Base-by-base conservation (phyloP, 2,888 invertebrate genomes). In the Andrena praecox region DNA sequence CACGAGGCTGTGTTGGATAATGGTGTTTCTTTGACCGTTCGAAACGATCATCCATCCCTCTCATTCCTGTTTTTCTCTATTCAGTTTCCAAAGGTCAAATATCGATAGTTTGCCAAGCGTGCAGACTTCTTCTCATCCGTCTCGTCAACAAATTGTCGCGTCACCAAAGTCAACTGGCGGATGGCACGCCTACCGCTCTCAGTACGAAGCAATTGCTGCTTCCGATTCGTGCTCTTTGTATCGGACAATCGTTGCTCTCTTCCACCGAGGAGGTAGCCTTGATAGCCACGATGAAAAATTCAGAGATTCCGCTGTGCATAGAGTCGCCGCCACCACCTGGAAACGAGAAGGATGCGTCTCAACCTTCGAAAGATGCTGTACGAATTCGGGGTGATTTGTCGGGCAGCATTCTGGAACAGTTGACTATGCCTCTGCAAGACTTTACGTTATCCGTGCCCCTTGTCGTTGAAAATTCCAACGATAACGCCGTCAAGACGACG, bases 211-310 rank as follows among this genome's bases (percentile, higher is more conserved):
- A 96, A 90, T 94, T 96, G 91, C 94, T 96, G 88, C 94, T 95
- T 85, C 95, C 96, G 91, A 96, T 98, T 89, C 96, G 96, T 89
- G 96, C 96, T 73, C 95, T 98, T 89, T 97, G 97, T 91, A 95
- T 96, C 78, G 96, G 96, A 64, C 95, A 96, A 68, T 96, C 96
- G 68, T 95, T 96, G 81, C 95, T 97, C 83, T 96, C 96, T 29
- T 96, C 96, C 89, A 95, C 97, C 35, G 98, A 98, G 93, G 96
- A 97, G 92, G 95, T 96, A 69, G 96, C 96, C 52, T 95, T 98
- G 86, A 96, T 97, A 52, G 96, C 97, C 63, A 95, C 97, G 52
- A 95, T 98, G 94, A 98, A 98, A 90, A 95, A 96, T 78, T 96
- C 96, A 75, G 95, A 95, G 91, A 92, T 95, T 81, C 96, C 96